Evolutionary conservation across 2,797 vertebrate genomes (phyloP), one percentile per base, ranked within the genome.

Genomic region (Enteromius fasciolatus): DNA sequence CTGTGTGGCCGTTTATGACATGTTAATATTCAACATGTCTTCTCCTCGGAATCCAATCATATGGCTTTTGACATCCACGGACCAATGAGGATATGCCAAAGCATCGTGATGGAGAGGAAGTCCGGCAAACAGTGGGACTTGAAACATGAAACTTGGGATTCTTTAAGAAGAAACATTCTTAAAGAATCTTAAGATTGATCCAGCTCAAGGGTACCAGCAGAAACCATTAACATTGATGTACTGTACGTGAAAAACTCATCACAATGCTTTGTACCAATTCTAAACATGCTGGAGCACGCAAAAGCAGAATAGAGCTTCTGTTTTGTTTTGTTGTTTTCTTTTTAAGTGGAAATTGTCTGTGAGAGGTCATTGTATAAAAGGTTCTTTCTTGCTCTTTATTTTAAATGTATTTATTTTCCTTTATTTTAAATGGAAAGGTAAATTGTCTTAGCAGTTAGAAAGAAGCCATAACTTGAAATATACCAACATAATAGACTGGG

Each of bases 11-110:
- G 48, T 78, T 84, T 88, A 82, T 84, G 48, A 66, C 57, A 57
- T 76, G 74, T 75, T 83, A 74, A 83, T 59, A 64, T 81, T 74
- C 67, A 63, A 69, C 76, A 41, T 84, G 68, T 67, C 48, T 68
- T 75, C 36, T 81, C 68, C 76, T 50, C 48, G 41, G 48, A 76
- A 84, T 88, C 31, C 41, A 75, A 23, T 81, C 74, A 59, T 67
- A 82, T 33, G 82, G 73, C 66, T 83, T 70, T 80, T 74, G 63
- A 83, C 70, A 70, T 81, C 63, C 23, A 15, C 81, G 76, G 82
- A 88, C 74, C 72, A 88, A 88, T 89, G 68, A 85, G 82, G 69
- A 80, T 46, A 79, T 80, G 85, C 83, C 86, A 87, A 88, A 88
- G 85, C 76, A 66, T 81, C n/a, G 41, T 82, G 80, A 78, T 69